A percentile compares a stretch with the other conserved stretches of the same genome.
These are phyloP conservation scores for Ormia ochracea DNA, from an alignment of 2,888 invertebrate species.

Conservation along the genomic window DNA sequence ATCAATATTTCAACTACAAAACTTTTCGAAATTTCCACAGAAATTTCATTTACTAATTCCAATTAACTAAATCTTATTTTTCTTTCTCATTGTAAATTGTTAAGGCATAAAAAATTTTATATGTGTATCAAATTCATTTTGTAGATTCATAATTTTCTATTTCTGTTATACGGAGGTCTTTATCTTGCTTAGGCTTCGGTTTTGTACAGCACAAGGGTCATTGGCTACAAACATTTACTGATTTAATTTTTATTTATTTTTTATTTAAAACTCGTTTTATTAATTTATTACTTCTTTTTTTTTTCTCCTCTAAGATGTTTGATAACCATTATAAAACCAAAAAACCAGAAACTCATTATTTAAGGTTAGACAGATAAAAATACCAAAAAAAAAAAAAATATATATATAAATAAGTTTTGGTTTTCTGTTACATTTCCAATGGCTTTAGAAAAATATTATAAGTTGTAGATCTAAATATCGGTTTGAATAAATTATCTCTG, in stretches of 20 bases:
- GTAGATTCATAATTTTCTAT: background rate
- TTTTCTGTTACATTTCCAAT: background rate
- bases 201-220: slow-evolving; percentile 45
- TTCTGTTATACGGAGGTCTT: slow-evolving; percentile 28
- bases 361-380: slow-evolving; percentile 47
- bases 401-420: background rate
- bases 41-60: background rate
- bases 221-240: slow-evolving; percentile 48
- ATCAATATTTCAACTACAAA: slow-evolving; percentile 28
- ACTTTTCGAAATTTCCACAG: background rate
- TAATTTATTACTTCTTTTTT: slow-evolving; percentile 16
- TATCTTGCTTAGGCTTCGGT: slow-evolving; percentile 39
- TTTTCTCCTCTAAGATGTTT: slow-evolving; percentile 2
- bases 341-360: slow-evolving; percentile 49
- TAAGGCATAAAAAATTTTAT: background rate
- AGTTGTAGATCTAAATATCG: slow-evolving; percentile 27
- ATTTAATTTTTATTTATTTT: background rate
- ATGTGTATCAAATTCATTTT: background rate
- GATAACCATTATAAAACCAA: slow-evolving; percentile 27
- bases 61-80: slow-evolving; percentile 8
- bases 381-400: slow-evolving; percentile 4
- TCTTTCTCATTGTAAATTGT: background rate
- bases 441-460: slow-evolving; percentile 1
- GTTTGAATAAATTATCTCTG: slow-evolving; percentile 33
- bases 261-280: slow-evolving; percentile 47